These are phyloP conservation scores for Peribatodes rhomboidaria DNA, from an alignment of 2,888 invertebrate genomes.

Conservation along the genomic window DNA sequence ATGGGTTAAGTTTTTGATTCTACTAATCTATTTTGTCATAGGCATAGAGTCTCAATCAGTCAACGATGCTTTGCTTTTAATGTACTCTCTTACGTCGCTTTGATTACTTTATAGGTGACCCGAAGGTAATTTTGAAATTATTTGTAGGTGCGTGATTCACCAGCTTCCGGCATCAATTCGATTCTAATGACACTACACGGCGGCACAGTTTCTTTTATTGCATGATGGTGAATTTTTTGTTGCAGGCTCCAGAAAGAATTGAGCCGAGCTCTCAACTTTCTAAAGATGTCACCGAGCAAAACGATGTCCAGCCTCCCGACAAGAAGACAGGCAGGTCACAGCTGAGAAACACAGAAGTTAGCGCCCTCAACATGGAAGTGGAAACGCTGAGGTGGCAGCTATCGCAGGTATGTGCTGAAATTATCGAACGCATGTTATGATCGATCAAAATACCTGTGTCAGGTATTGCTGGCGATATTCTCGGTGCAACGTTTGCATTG, in stretches of 20 bases:
- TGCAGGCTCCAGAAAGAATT: constrained; percentile 78
- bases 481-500: constrained; percentile 66
- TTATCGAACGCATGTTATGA: background rate
- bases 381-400: constrained; percentile 91
- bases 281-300: constrained; percentile 66
- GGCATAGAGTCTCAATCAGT: background rate
- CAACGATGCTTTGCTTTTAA: constrained; percentile 7
- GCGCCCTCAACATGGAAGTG: constrained; percentile 88
- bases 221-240: constrained; percentile 53
- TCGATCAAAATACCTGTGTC: background rate
- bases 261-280: constrained; percentile 74
- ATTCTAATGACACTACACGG: constrained; percentile 59
- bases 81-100: constrained; percentile 46
- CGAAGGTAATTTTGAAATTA: constrained; percentile 60
- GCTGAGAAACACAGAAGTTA: constrained; percentile 73
- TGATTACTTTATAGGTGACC: constrained; percentile 46
- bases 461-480: constrained; percentile 30
- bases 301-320: constrained; percentile 65
- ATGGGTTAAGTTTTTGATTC: too few relatives aligned
- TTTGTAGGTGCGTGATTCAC: constrained; percentile 58
- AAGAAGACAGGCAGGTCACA: constrained; percentile 57
- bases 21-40: too few relatives aligned
- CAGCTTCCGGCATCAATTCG: constrained; percentile 54
- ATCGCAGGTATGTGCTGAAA: constrained; percentile 85
- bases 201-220: constrained; percentile 53